Conservation (phyloP, 1,140 invertebrate genomes). For the Cheumatopsyche charites region DNA sequence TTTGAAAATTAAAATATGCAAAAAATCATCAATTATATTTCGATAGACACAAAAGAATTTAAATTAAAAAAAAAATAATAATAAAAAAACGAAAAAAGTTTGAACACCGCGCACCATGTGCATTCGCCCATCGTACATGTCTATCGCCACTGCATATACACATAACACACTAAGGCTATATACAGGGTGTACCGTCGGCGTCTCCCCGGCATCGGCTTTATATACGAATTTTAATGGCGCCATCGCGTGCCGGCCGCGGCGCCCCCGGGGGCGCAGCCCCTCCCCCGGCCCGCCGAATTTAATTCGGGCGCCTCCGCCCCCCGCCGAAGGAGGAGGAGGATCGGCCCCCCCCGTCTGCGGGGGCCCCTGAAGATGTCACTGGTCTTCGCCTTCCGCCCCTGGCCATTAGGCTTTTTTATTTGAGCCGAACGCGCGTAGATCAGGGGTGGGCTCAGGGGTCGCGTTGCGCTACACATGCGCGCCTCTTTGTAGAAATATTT, state of each 20-base stretch:
- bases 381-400: slow-evolving; percentile 26
- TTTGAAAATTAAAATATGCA: too few relatives aligned
- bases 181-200: too few relatives aligned
- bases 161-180: too few relatives aligned
- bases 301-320: not conserved
- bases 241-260: slow-evolving; percentile 44
- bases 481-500: too few relatives aligned
- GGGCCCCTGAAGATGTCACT: slow-evolving; percentile 30
- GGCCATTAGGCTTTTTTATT: slow-evolving; percentile 23
- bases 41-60: too few relatives aligned
- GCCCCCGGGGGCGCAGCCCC: slow-evolving; percentile 5
- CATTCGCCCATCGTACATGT: slow-evolving; percentile 1
- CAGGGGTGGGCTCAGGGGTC: not conserved
- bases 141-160: too few relatives aligned
- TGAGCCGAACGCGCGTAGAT: not conserved
- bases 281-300: slow-evolving; percentile 1
- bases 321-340: not conserved
- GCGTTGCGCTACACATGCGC: too few relatives aligned
- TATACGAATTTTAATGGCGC: slow-evolving; percentile 48
- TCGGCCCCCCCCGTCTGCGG: not conserved
- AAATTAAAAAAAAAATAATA: too few relatives aligned
- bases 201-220: slow-evolving; percentile 30
- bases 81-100: too few relatives aligned
- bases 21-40: too few relatives aligned
- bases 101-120: not conserved